A percentile compares a stretch with the other conserved stretches of the same genome.
Conservation (phyloP, 2,797 vertebrate genomes). For the Pangasius macronema region DNA sequence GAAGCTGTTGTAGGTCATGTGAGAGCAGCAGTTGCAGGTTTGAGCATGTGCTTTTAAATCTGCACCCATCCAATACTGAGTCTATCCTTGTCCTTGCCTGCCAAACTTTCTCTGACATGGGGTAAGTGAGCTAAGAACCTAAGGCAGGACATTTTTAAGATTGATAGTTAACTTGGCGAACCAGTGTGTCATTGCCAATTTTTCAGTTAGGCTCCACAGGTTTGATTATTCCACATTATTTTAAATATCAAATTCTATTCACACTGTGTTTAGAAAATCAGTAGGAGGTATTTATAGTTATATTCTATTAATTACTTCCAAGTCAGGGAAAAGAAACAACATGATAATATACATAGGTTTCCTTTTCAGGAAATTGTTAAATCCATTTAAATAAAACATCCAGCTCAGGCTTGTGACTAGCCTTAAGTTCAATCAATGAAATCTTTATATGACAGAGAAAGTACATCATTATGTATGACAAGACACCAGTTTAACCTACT, state of each 20-base stretch:
- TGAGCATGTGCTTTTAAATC: slow-evolving; percentile 38
- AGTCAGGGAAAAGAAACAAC: not conserved
- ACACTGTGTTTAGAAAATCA: not conserved
- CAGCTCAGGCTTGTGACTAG: not conserved
- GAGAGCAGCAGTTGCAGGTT: slow-evolving; percentile 51
- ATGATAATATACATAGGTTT: not conserved
- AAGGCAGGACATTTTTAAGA: slow-evolving; percentile 1
- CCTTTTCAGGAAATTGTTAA: not conserved
- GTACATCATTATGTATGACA: not conserved
- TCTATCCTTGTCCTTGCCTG: slow-evolving; percentile 35
- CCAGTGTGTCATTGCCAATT: not conserved
- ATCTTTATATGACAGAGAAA: not conserved
- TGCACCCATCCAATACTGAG: slow-evolving; percentile 5
- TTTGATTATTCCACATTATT: not conserved
- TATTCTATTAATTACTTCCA: not conserved
- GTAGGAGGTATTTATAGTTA: not conserved
- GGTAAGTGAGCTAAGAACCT: slow-evolving; percentile 29
- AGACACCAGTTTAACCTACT: not conserved
- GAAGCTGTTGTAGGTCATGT: slow-evolving; percentile 18
- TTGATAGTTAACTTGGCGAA: not conserved
- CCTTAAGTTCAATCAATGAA: not conserved
- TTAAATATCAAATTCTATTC: not conserved
- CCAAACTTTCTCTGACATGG: slow-evolving; percentile 23
- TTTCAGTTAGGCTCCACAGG: not conserved
- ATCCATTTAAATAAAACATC: not conserved